Conservation (phyloP, 2,888 invertebrate genomes). For the Drosophila vallismaia region DNA sequence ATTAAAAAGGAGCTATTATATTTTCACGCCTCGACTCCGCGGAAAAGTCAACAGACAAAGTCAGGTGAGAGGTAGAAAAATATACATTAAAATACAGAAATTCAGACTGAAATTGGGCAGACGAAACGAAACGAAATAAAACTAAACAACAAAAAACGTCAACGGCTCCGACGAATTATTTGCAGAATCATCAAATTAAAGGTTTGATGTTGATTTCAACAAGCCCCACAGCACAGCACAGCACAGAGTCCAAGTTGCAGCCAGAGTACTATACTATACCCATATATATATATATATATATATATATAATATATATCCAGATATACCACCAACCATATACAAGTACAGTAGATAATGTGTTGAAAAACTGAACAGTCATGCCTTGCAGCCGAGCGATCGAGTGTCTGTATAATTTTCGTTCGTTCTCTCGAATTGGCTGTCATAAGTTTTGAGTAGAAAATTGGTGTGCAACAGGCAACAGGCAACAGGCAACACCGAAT, state of each 20-base stretch:
- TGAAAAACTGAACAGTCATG: conserved; percentile 48
- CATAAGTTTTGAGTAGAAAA: conserved; percentile 81
- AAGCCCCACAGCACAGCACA: conserved; percentile 52
- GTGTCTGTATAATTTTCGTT: conserved; percentile 79
- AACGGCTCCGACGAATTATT: conserved; percentile 74
- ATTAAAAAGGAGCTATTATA: conserved; percentile 76
- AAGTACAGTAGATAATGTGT: not conserved
- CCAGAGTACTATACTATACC: not conserved
- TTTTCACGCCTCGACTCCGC: conserved; percentile 76
- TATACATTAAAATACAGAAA: not conserved
- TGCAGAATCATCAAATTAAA: conserved; percentile 81
- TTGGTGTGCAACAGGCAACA: conserved; percentile 73
- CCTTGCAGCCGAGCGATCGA: conserved; percentile 38
- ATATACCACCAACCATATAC: too few species aligned
- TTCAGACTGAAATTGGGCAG: not conserved
- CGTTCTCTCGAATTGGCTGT: conserved; percentile 80
- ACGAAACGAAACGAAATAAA: conserved; percentile 2
- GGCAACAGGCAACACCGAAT: conserved; percentile 66
- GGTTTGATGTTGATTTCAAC: conserved; percentile 80
- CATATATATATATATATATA: conserved; percentile 1
- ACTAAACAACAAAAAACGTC: conserved; percentile 61
- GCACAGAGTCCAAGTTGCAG: conserved; percentile 47
- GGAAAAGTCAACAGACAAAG: conserved; percentile 63
- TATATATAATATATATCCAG: not conserved
- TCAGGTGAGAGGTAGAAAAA: not conserved